Percentiles rank a stretch among this genome's conserved stretches.
These are phyloP conservation scores for Tragelaphus buxtoni DNA, from an alignment of 2,113 vertebrate genomes.

Conservation along the genomic window DNA sequence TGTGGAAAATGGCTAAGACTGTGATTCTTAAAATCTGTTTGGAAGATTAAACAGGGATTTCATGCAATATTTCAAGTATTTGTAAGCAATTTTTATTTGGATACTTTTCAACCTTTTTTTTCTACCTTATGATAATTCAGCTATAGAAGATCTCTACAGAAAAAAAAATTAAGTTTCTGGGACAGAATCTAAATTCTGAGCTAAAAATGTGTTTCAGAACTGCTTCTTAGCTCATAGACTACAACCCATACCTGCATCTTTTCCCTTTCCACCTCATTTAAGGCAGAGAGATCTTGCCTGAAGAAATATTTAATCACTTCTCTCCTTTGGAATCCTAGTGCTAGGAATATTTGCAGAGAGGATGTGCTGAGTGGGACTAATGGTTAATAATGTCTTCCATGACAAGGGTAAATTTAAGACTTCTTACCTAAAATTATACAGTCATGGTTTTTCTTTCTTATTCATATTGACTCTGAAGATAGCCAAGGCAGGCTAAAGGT, in stretches of 20 bases:
- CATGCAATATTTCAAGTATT: conserved; percentile 57
- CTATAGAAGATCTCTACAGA: conserved; percentile 31
- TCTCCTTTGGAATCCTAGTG: neutral
- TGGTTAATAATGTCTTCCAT: neutral
- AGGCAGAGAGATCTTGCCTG: neutral
- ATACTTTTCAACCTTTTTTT: conserved; percentile 45
- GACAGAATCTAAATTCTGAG: conserved; percentile 20
- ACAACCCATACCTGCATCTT: neutral
- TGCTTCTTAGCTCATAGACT: neutral
- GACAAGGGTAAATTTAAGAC: neutral
- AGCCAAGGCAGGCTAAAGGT: neutral
- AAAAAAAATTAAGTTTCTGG: conserved; percentile 25
- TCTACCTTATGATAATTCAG: conserved; percentile 28
- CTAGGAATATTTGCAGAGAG: neutral
- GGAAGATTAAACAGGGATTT: conserved; percentile 65
- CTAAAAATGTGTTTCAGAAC: neutral
- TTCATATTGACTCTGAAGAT: neutral
- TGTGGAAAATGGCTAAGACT: conserved; percentile 58
- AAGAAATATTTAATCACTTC: neutral
- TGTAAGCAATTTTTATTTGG: conserved; percentile 65
- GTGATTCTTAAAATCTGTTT: conserved; percentile 55
- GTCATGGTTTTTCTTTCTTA: neutral
- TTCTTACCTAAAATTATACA: neutral
- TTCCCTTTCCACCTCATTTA: neutral
- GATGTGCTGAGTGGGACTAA: neutral